Percentiles rank a stretch among this genome's conserved stretches.
phyloP scores from a whole-genome alignment of 2,888 invertebrate species.

The Ctenicera cuprea region DNA sequence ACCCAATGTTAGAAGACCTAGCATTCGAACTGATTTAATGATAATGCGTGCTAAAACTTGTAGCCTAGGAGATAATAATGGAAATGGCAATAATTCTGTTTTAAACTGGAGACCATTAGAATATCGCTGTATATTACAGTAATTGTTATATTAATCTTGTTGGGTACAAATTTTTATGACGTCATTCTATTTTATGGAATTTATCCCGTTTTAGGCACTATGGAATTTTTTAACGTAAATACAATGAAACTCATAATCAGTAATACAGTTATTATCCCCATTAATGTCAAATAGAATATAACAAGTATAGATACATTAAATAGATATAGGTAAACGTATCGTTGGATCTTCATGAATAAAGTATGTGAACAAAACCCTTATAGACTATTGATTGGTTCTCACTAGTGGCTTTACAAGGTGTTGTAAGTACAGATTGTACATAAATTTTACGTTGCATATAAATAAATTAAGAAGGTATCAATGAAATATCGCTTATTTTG shows the following conservation, averaged over 20 bases:
- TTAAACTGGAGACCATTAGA: conserved; percentile 65
- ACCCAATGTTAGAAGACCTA: conserved; percentile 90
- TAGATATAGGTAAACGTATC: background rate
- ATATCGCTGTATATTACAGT: conserved; percentile 65
- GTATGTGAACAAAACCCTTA: background rate
- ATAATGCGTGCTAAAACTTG: conserved; percentile 90
- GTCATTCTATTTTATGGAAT: conserved; percentile 21
- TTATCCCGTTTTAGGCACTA: conserved; percentile 2
- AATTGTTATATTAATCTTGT: conserved; percentile 45
- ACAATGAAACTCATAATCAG: too few species aligned
- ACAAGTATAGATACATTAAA: too few species aligned
- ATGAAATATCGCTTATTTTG: too few species aligned
- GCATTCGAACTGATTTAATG: conserved; percentile 91
- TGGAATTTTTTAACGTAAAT: too few species aligned
- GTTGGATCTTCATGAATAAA: conserved; percentile 9
- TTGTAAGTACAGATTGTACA: too few species aligned
- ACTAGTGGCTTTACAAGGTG: too few species aligned
- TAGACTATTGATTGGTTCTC: too few species aligned
- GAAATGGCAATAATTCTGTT: conserved; percentile 70
- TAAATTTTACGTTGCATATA: too few species aligned
- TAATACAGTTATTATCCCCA: too few species aligned
- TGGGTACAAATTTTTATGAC: conserved; percentile 40
- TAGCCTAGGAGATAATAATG: conserved; percentile 81
- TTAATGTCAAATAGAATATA: too few species aligned
- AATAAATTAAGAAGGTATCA: too few species aligned